phyloP scores from a whole-genome alignment of 2,113 vertebrate genomes.

The Excalfactoria chinensis region DNA sequence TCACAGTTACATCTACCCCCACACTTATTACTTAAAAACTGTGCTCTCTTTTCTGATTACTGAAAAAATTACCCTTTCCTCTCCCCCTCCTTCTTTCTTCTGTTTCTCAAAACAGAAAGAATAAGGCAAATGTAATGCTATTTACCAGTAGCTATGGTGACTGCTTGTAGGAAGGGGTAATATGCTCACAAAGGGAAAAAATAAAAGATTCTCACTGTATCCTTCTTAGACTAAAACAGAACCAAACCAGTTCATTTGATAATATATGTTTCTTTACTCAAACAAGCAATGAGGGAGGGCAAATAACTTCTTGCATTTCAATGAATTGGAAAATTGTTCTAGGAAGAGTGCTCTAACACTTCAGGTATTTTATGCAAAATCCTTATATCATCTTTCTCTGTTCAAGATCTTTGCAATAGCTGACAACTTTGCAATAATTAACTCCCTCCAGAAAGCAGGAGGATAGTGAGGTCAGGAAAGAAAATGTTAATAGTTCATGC shows the following conservation, averaged over 20 bases:
- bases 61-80: not conserved
- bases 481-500: conserved; percentile 63
- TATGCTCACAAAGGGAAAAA: not conserved
- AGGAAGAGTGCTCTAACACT: not conserved
- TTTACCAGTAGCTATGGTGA: conserved; percentile 51
- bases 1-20: too few relatives aligned
- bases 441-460: conserved; percentile 30
- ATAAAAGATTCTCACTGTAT: not conserved
- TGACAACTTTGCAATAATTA: conserved; percentile 37
- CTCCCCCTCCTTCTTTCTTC: not conserved
- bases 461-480: conserved; percentile 16
- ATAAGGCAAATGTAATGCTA: not conserved
- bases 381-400: not conserved
- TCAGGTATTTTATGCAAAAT: conserved; percentile 3
- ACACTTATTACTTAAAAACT: not conserved
- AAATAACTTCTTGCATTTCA: not conserved
- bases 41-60: not conserved
- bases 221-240: not conserved
- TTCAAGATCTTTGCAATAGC: not conserved
- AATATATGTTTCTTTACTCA: not conserved
- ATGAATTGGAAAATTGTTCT: not conserved
- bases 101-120: not conserved
- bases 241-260: not conserved
- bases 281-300: not conserved
- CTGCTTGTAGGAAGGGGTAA: not conserved